Base-by-base conservation (phyloP, 2,113 vertebrate species). In the Bubo blakistoni region DNA sequence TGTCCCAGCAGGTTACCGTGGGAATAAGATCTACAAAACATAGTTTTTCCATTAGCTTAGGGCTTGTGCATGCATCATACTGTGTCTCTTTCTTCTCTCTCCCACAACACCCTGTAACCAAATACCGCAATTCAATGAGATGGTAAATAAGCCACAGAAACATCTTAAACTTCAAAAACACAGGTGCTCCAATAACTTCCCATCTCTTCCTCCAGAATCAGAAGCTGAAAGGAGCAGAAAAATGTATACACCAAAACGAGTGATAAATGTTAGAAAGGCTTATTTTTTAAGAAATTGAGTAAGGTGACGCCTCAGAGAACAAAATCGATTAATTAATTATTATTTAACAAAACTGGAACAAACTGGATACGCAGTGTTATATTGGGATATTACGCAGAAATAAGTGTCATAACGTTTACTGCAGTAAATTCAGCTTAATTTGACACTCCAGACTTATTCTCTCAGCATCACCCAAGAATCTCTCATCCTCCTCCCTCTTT, bases 21-120 rank as follows among this genome's bases (percentile, higher is more conserved):
- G 69, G 90, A 97, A 95, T 90, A 82, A 93, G 58, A 93, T 69
- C 87, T 93, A 80, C 90, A 91, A 95, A 94, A 90, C 76, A 81
- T 2, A 51, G 57, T 55, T 93, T 88, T 95, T 90, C 94, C 93
- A 90, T 91, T 82, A 97, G 88, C 55, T 90, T 58, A 71, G 63
- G 58, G 82, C 86, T 83, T 88, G 76, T 69, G 67, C 49, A 58
- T 85, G 90, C 67, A 95, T 95, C 79, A 80, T 54, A 91, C 71
- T 25, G 51, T 2, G 42, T 52, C 51, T 76, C 90, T 94, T 81
- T 93, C 79, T 89, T 91, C 71, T 90, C 71, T 88, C 84, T 72
- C 87, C 87, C 87, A 82, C 94, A 96, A 90, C 51, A 88, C 90
- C 63, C 85, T 82, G 90, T 85, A 96, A 94, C 90, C 87, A 95